Evolutionary conservation across 2,797 vertebrate species (phyloP).

Genomic region (Dendrocincla fuliginosa): DNA sequence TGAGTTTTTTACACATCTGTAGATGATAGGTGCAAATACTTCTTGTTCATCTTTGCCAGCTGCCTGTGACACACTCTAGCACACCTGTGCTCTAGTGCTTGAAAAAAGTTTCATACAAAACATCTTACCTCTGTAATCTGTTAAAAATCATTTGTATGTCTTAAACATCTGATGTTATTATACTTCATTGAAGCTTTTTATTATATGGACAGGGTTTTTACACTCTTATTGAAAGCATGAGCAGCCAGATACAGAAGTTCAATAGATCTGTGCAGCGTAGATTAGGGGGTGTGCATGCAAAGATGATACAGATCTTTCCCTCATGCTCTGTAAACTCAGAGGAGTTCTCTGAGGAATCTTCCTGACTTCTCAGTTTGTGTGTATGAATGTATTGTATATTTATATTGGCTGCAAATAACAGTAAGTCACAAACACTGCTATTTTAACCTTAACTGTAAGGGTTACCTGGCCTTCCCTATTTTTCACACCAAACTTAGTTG

Average conservation of each 20-base stretch:
- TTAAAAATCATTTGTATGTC: background rate
- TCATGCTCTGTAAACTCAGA: background rate
- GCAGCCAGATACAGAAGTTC: background rate
- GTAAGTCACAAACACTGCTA: background rate
- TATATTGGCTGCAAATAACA: background rate
- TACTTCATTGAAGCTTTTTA: background rate
- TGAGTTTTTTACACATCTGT: background rate
- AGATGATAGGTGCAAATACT: background rate
- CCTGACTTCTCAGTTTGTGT: background rate
- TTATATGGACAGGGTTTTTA: background rate
- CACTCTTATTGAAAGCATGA: background rate
- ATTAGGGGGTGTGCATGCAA: background rate
- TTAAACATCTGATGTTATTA: background rate
- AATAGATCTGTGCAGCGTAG: background rate
- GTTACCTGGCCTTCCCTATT: background rate
- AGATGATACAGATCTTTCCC: background rate
- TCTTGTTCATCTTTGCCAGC: slow-evolving; percentile 39
- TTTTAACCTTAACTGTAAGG: background rate
- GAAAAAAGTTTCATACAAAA: background rate
- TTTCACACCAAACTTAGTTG: background rate
- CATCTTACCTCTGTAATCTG: background rate
- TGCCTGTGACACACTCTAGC: background rate
- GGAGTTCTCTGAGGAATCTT: background rate
- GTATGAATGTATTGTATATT: background rate
- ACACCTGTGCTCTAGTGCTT: background rate